phyloP scores from a whole-genome alignment of 2,797 vertebrate genomes.

The Chaunax sp. region DNA sequence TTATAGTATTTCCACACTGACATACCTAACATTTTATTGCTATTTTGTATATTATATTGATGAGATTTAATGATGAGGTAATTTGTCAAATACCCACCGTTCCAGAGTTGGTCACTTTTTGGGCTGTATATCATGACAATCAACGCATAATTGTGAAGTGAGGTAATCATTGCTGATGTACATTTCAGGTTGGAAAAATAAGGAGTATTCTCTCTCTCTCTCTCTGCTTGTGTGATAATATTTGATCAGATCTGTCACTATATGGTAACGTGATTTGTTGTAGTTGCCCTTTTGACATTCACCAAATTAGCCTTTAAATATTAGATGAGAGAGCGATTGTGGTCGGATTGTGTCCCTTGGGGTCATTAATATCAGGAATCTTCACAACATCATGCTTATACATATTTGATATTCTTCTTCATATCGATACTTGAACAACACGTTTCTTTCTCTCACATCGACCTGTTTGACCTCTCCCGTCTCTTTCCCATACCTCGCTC shows the following conservation, averaged over 20 bases:
- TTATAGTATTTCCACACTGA: no score
- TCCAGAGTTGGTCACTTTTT: not conserved
- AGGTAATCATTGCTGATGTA: not conserved
- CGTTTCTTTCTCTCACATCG: not conserved
- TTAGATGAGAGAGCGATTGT: no score
- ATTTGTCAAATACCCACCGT: not conserved
- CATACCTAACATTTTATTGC: no score
- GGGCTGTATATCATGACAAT: not conserved
- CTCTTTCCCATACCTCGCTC: not conserved
- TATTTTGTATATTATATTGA: not conserved
- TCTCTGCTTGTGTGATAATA: conserved; percentile 15
- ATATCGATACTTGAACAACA: not conserved
- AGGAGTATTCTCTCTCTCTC: not conserved
- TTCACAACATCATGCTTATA: not conserved
- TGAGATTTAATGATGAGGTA: not conserved
- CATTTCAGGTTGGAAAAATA: no score
- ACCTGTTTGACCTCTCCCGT: conserved; percentile 10
- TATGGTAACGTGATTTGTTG: not conserved
- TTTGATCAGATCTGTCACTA: conserved; percentile 15
- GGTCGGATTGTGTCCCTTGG: no score
- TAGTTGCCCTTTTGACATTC: no score
- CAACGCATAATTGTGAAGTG: conserved; percentile 4
- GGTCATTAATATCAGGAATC: no score
- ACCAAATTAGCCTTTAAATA: no score
- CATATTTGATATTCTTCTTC: not conserved